Evolutionary conservation across 2,888 invertebrate genomes (phyloP), one percentile per base, ranked within the genome.

Genomic region (Clivina fossor): DNA sequence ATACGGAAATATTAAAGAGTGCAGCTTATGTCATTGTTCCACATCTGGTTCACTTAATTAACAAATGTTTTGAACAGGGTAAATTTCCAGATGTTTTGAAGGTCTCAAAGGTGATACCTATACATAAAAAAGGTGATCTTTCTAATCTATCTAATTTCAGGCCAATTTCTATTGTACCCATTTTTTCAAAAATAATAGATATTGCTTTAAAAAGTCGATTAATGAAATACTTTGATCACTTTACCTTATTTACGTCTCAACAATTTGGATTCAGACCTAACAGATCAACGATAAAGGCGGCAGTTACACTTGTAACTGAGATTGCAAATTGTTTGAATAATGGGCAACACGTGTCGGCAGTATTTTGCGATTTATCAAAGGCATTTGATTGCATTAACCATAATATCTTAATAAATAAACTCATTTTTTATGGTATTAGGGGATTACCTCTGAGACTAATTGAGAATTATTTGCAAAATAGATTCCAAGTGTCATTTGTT

Each of bases 41-140:
- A 38, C 38, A 4, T 15, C 18, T 38, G 9, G 18, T 18, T 38
- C 16, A 7, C 13, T n/a, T 38, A 15, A 38, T 38, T 15, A 38
- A 38, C 16, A 15, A 15, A 13, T 15, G 13, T 15, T 30, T 30
- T 4, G 2, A 11, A 30, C 9, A 9, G 2, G 30, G 30, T 11
- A 9, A 30, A 13, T 38, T 38, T 38, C 38, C 38, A 18, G 38
- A 38, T 43, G n/a, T 43, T 22, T 20, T 43, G 22, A 43, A 43
- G 22, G 3, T 19, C 4, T 13, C 43, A 20, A 43, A 19, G 16
- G 24, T 22, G 7, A 16, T 43, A 19, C 43, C 43, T 24, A 43
- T 43, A 15, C 18, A 24, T 11, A 43, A 43, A 43, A 18, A 24
- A 7, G 24, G 24, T 1, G 43, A 43, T 19, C 9, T 11, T 13